Percentiles rank a stretch among this genome's conserved stretches.
These are phyloP conservation scores for Meles meles DNA, from an alignment of 2,113 vertebrate genomes.

Conservation along the genomic window DNA sequence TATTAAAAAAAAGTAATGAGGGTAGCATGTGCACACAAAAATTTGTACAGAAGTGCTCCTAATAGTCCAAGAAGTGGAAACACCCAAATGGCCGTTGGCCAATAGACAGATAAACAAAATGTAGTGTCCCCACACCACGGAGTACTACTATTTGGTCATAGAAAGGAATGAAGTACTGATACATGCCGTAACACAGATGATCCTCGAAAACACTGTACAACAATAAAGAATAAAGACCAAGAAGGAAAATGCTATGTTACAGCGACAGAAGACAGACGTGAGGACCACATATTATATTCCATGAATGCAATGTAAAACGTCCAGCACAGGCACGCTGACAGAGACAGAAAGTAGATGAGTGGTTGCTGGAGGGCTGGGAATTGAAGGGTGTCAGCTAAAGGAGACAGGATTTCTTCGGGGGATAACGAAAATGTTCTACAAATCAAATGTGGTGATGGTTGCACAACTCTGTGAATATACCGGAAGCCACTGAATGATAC, in stretches of 20 bases:
- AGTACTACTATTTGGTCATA: not conserved
- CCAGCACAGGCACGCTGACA: not conserved
- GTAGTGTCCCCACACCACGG: not conserved
- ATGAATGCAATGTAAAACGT: no score
- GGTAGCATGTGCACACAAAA: not conserved
- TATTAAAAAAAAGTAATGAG: not conserved
- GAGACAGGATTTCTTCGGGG: not conserved
- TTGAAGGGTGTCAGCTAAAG: not conserved
- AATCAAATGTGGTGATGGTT: not conserved
- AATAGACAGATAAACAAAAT: not conserved
- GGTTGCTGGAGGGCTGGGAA: no score
- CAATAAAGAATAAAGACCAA: not conserved
- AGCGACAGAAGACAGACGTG: not conserved
- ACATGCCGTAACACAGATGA: no score
- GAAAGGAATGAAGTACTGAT: not conserved
- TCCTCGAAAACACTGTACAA: not conserved
- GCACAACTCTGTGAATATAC: not conserved
- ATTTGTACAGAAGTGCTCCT: not conserved
- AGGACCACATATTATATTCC: not conserved
- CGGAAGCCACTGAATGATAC: not conserved
- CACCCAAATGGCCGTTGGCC: not conserved
- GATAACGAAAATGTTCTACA: not conserved
- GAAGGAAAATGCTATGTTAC: not conserved
- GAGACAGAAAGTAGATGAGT: not conserved
- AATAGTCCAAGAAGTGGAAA: not conserved